These are phyloP conservation scores for Agonopterix arenella DNA, from an alignment of 2,888 invertebrate species.

Conservation along the genomic window DNA sequence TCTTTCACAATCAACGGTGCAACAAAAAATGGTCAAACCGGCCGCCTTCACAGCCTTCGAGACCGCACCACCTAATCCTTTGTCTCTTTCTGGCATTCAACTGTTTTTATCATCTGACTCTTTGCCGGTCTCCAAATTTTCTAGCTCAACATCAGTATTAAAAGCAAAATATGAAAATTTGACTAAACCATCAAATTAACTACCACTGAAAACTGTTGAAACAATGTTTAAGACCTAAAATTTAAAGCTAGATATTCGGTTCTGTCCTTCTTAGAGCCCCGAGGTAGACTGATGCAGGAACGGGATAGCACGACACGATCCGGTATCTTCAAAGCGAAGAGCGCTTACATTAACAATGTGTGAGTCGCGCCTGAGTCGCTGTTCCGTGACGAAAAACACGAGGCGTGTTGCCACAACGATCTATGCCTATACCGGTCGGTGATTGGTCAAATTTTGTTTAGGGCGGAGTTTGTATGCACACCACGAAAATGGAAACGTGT, in stretches of 20 bases:
- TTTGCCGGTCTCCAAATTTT: conserved; percentile 30
- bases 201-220: neutral
- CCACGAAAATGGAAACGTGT: conserved; percentile 42
- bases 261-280: conserved; percentile 5
- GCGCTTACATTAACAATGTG: conserved; percentile 70
- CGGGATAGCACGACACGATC: conserved; percentile 61
- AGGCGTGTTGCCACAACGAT: conserved; percentile 73
- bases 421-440: conserved; percentile 54
- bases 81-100: conserved; percentile 60
- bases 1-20: conserved; percentile 76
- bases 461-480: conserved; percentile 69
- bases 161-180: conserved; percentile 8
- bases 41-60: conserved; percentile 73
- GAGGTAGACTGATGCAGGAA: conserved; percentile 41
- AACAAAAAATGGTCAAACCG: conserved; percentile 76
- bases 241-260: neutral
- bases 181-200: neutral
- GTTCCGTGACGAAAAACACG: conserved; percentile 72
- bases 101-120: conserved; percentile 23
- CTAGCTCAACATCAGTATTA: conserved; percentile 17
- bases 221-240: neutral
- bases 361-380: conserved; percentile 76
- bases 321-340: conserved; percentile 68
- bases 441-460: conserved; percentile 67
- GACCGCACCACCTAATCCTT: conserved; percentile 48